Conservation (phyloP, 2,888 invertebrate genomes). For the Flabesymbios commensalis region DNA sequence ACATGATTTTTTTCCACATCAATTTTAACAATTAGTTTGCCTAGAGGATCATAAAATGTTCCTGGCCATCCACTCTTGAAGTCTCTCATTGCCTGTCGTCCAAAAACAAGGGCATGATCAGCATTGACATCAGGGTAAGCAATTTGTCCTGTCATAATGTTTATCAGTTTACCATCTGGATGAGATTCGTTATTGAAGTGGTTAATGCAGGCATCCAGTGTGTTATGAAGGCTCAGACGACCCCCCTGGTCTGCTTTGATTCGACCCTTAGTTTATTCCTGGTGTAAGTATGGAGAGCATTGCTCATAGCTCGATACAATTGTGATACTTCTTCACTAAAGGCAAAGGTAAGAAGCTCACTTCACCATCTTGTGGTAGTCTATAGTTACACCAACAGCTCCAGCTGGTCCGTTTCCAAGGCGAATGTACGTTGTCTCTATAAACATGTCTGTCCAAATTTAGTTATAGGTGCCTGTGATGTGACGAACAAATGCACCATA, state of each 20-base stretch:
- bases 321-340: not conserved
- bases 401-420: constrained; percentile 6
- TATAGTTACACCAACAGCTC: not conserved
- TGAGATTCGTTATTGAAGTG: constrained; percentile 12
- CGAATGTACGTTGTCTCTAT: constrained; percentile 14
- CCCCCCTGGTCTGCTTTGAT: not conserved
- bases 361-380: constrained; percentile 8
- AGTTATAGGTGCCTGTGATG: constrained; percentile 4
- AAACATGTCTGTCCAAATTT: constrained; percentile 14
- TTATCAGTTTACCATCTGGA: constrained; percentile 17
- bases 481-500: constrained; percentile 2
- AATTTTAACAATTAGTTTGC: constrained; percentile 2
- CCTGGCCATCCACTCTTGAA: constrained; percentile 11
- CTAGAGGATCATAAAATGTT: constrained; percentile 6
- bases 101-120: constrained; percentile 6
- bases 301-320: constrained; percentile 1
- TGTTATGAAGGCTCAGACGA: constrained; percentile 1
- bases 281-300: not conserved
- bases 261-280: not conserved
- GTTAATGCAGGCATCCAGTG: constrained; percentile 10
- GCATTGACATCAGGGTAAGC: constrained; percentile 11
- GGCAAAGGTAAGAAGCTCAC: constrained; percentile 2
- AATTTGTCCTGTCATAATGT: constrained; percentile 18
- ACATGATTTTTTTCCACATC: constrained; percentile 10
- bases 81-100: not conserved